phyloP scores from a whole-genome alignment of 2,113 vertebrate species.

The Indicator maculatus region DNA sequence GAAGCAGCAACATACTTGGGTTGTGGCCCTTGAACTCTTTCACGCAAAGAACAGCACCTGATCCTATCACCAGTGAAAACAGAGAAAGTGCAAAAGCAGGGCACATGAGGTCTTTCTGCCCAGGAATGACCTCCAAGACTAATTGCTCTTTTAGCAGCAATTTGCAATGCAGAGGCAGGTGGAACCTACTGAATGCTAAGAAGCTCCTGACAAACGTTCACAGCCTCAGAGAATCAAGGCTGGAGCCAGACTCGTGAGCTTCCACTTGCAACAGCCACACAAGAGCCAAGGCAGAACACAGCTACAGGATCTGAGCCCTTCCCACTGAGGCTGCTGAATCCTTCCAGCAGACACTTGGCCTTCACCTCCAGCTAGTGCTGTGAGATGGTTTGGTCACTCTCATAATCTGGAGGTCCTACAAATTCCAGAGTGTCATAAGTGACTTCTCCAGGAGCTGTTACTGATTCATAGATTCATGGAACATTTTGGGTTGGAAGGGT shows the following conservation, averaged over 20 bases:
- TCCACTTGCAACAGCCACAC: not conserved
- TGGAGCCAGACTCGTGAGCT: not conserved
- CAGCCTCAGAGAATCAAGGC: not conserved
- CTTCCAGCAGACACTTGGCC: not conserved
- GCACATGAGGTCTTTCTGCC: not conserved
- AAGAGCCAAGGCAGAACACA: not conserved
- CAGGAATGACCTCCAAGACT: conserved; percentile 27
- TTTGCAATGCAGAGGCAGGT: conserved; percentile 46
- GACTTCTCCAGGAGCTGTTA: not conserved
- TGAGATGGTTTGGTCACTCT: not conserved
- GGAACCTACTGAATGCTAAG: conserved; percentile 25
- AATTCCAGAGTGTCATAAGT: not conserved
- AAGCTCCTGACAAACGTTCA: conserved; percentile 3
- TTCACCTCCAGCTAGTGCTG: not conserved
- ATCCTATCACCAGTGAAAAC: conserved; percentile 26
- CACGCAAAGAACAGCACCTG: conserved; percentile 20
- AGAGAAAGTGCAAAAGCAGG: not conserved
- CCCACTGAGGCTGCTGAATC: not conserved
- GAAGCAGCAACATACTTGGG: conserved; percentile 35
- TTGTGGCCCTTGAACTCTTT: conserved; percentile 52
- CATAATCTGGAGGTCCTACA: not conserved
- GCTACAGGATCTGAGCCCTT: not conserved
- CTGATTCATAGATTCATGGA: too few relatives aligned
- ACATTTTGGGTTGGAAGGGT: too few relatives aligned
- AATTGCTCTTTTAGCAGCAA: conserved; percentile 31